A percentile compares a stretch with the other conserved stretches of the same genome.
These are phyloP conservation scores for Synanthedon myopaeformis DNA, from an alignment of 2,888 invertebrate genomes.

Conservation along the genomic window DNA sequence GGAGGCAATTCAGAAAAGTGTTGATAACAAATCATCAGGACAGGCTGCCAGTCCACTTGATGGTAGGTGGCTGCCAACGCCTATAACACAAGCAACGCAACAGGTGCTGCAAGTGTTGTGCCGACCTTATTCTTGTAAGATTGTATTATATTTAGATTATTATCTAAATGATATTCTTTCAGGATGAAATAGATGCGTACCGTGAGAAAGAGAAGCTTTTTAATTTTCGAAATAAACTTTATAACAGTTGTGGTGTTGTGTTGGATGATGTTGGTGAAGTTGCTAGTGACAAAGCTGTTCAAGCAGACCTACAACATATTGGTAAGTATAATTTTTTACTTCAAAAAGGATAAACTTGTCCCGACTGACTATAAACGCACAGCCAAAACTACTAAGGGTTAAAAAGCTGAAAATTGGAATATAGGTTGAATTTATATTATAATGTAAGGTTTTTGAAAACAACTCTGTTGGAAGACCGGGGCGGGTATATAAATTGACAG, in stretches of 20 bases:
- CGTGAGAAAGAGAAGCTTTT: constrained; percentile 37
- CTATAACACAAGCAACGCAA: background rate
- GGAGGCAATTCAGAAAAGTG: background rate
- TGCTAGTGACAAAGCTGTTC: constrained; percentile 43
- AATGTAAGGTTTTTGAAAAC: too few relatives aligned
- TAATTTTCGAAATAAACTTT: constrained; percentile 37
- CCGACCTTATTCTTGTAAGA: background rate
- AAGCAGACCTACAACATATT: constrained; percentile 19
- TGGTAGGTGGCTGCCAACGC: background rate
- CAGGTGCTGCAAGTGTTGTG: background rate
- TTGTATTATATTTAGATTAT: background rate
- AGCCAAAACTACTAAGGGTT: too few relatives aligned
- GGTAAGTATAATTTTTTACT: constrained; percentile 9
- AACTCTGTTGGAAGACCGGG: too few relatives aligned
- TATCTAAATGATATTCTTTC: constrained; percentile 10
- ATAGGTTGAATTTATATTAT: too few relatives aligned
- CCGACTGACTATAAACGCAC: too few relatives aligned
- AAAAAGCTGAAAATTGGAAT: too few relatives aligned
- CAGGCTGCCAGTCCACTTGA: background rate
- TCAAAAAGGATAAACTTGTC: too few relatives aligned
- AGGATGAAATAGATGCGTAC: constrained; percentile 58
- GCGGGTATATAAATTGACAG: too few relatives aligned
- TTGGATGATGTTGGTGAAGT: constrained; percentile 37
- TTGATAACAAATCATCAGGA: background rate
- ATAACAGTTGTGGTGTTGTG: constrained; percentile 45